Base-by-base conservation (phyloP, 2,113 vertebrate species). In the Anolis carolinensis region DNA sequence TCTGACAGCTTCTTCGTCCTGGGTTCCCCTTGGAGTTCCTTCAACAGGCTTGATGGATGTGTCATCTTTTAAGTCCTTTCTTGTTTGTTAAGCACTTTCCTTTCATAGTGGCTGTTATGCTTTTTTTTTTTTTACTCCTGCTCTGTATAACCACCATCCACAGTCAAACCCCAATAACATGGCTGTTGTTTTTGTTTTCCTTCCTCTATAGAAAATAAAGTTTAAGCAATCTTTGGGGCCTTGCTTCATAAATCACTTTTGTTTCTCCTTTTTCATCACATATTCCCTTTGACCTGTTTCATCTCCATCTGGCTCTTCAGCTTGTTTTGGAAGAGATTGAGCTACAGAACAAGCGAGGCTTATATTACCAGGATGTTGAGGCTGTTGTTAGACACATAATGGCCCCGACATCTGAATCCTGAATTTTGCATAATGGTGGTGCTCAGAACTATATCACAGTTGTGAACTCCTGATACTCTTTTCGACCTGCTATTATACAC, bases 61-160 rank as follows among this genome's bases (percentile, higher is more conserved):
- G 81, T 85, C 86, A 73, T 85, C 34, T 84, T 93, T 90, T 91
- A 82, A 92, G 36, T 79, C 85, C 82, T 82, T 68, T 94, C 62
- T 88, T 76, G 55, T 79, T 90, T 91, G 85, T 83, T 84, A 93
- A 88, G 36, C 32, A 62, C 36, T 18, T 89, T 91, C 89, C 76
- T 82, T 91, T 75, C 81, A 36, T 87, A 73, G 91, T 92, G 87
- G 44, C 76, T 70, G 1, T 81, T 92, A 75, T 76, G 16, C 83
- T 70, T 67, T 67, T 23, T 67, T 65, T 18, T 55, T 87, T 87
- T 87, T 78, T 1, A 78, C 34, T 83, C 50, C 59, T 32, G 84
- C 88, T 74, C 50, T 7, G 30, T 65, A 78, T 30, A 3, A 11
- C 11, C 0, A 0, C 20, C 5, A 87, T 86, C 85, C 52, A 2